These are phyloP conservation scores for Cololabis saira DNA, from an alignment of 2,113 vertebrate genomes.

Conservation along the genomic window DNA sequence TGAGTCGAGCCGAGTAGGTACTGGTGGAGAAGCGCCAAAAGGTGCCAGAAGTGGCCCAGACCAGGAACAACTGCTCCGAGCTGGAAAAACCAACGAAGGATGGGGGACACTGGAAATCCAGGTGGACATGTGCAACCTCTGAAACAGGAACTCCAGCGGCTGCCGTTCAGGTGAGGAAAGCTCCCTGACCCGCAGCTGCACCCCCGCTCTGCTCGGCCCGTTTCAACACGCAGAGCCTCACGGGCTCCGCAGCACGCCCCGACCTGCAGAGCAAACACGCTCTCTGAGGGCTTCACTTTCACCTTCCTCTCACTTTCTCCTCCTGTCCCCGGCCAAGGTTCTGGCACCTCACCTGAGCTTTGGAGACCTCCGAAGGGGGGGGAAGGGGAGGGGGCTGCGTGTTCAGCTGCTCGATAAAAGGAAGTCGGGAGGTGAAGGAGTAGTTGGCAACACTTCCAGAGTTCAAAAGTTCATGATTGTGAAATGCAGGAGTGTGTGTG, in stretches of 20 bases:
- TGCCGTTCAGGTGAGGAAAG: neutral
- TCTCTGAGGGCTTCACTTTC: slow-evolving; percentile 19
- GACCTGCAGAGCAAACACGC: slow-evolving; percentile 59
- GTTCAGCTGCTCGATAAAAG: slow-evolving; percentile 44
- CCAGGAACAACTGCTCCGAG: no score
- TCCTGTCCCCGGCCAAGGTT: neutral
- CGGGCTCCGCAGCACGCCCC: slow-evolving; percentile 43
- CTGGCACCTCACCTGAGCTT: no score
- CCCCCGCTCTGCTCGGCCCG: slow-evolving; percentile 37
- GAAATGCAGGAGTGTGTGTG: neutral
- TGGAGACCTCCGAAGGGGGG: neutral
- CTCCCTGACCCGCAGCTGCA: neutral
- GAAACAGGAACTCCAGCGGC: no score
- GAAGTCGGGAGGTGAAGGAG: neutral
- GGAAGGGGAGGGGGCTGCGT: slow-evolving; percentile 12
- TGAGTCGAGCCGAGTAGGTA: no score
- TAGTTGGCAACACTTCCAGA: neutral
- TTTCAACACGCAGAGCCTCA: slow-evolving; percentile 48
- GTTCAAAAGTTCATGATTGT: slow-evolving; percentile 12
- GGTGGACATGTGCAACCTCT: no score
- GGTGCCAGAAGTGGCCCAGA: no score
- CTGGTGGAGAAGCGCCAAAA: no score
- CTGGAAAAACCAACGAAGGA: no score
- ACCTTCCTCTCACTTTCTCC: slow-evolving; percentile 42
- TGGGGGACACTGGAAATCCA: no score